These are phyloP conservation scores for Cercopithecus petaurista DNA, from an alignment of 2,797 vertebrate genomes.

Conservation along the genomic window DNA sequence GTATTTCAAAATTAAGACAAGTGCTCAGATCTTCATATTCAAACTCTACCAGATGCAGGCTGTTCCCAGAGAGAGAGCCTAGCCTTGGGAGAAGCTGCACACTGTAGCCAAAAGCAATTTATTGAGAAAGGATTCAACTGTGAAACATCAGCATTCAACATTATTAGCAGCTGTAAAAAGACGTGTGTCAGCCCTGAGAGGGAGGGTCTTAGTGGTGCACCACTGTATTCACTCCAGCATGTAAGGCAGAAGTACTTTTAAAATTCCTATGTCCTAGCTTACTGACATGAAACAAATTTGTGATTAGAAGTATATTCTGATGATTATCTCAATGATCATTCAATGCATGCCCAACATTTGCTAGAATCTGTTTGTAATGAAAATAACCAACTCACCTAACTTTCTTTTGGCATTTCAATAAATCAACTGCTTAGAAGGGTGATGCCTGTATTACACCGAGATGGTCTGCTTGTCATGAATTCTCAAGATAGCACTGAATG, in stretches of 20 bases:
- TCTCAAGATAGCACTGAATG: not conserved
- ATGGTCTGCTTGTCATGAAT: not conserved
- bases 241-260: not conserved
- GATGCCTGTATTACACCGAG: not conserved
- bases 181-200: fast-evolving
- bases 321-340: not conserved
- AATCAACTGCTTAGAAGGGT: not conserved
- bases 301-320: not conserved
- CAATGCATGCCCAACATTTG: not conserved
- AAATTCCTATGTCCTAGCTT: not conserved
- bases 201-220: not conserved
- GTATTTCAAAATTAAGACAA: not conserved
- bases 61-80: fast-evolving
- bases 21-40: not conserved
- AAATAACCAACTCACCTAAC: not conserved
- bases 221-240: not conserved
- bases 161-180: not conserved
- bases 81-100: not conserved
- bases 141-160: not conserved
- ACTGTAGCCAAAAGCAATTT: not conserved
- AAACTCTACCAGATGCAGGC: not conserved
- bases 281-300: not conserved
- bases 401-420: not conserved
- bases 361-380: not conserved
- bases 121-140: not conserved